These are phyloP conservation scores for Neolamprologus longior DNA, from an alignment of 2,113 vertebrate genomes.

Conservation along the genomic window DNA sequence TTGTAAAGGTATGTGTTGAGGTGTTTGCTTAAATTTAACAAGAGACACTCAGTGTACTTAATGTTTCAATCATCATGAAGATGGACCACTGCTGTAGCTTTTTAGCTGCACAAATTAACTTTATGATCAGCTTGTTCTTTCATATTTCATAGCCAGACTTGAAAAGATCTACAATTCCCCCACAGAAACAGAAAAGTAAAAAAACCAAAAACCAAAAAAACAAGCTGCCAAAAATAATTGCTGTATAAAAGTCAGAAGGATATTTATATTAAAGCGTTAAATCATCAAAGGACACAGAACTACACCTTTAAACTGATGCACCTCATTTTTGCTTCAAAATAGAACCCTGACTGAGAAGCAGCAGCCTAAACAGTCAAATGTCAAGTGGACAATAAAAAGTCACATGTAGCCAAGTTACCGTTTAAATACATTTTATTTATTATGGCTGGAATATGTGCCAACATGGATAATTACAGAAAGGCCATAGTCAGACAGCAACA, in stretches of 20 bases:
- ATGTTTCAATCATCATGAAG: not conserved
- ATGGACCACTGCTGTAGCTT: not conserved
- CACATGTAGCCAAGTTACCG: not conserved
- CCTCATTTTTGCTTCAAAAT: not conserved
- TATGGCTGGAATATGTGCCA: conserved; percentile 37
- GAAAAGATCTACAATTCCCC: not conserved
- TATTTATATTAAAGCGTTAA: not conserved
- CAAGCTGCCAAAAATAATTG: not conserved
- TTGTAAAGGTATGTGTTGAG: not conserved
- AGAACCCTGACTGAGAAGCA: not conserved
- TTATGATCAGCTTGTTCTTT: not conserved
- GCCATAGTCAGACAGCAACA: not conserved
- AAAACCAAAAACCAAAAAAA: not conserved
- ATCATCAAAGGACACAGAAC: not conserved
- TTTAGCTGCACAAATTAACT: not conserved
- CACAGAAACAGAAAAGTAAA: not conserved
- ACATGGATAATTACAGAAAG: conserved; percentile 24
- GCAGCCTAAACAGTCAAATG: not conserved
- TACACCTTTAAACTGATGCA: not conserved
- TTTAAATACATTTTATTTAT: conserved; percentile 35
- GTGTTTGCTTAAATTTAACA: not conserved
- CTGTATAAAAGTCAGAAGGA: not conserved
- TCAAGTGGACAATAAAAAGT: not conserved
- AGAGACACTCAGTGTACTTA: not conserved
- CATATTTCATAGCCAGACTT: not conserved